Base-by-base conservation (phyloP, 2,113 vertebrate species). In the Mesocricetus auratus region DNA sequence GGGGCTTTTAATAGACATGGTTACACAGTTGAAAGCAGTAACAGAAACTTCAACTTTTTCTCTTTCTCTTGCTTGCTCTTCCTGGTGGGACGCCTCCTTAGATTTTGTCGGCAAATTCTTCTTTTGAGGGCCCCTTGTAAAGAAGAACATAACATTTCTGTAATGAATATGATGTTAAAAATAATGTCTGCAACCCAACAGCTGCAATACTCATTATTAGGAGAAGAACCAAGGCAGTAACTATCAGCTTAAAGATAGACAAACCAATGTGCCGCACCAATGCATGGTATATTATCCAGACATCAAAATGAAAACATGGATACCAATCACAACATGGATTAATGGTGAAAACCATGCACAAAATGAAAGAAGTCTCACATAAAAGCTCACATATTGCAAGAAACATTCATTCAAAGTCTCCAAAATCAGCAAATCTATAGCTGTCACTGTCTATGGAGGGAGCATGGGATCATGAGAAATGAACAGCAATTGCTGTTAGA, bases 1-100 rank as follows among this genome's bases (percentile, higher is more conserved):
- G 96, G 94, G 94, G 94, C 97, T 98, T 98, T 98, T 98, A 98
- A 98, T 98, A 98, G 96, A 98, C 97, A 94, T 97, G 96, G 94
- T 90, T 98, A 96, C 96, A 97, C 96, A 86, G 96, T 98, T 98
- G 95, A 83, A 97, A 97, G 96, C 97, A 98, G 98, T 97, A 98
- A 96, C 95, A 98, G 96, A 96, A 73, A 97, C 96, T 97, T 97
- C 94, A 96, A 89, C 96, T 98, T 98, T 95, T 81, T 97, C 81
- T 45, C 71, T 94, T n/a, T 90, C 36, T 73, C 26, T 93, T 53
- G 19, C 16, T 53, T 11, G n/a, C 42, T 73, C 53, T 64, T 9
- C 58, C 29, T 71, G 97, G 96, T 98, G 95, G 94, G 93, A 91
- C 75, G 96, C 2, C 74, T 97, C 93, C 94, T 81, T 39, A 62